Evolutionary conservation across 2,797 vertebrate species (phyloP).

Genomic region (Antrozous pallidus): DNA sequence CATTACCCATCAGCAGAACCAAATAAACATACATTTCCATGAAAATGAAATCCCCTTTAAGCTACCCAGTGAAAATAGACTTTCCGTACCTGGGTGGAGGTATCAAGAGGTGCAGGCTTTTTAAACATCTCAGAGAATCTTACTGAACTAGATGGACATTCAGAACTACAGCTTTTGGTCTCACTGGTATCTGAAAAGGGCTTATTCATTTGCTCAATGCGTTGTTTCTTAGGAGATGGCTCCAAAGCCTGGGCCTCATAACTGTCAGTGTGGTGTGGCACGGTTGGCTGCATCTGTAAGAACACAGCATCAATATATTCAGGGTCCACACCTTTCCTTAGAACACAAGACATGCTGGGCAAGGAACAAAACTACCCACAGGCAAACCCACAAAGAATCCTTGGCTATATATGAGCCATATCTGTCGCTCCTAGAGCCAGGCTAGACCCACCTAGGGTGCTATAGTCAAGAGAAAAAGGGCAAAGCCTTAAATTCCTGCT

Average conservation of each 20-base stretch:
- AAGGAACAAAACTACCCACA: background rate
- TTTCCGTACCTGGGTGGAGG: conserved; percentile 84
- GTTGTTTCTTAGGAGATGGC: conserved; percentile 63
- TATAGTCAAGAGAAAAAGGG: background rate
- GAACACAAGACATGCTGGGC: background rate
- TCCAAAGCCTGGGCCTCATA: conserved; percentile 81
- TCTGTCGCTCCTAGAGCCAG: background rate
- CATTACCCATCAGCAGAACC: background rate
- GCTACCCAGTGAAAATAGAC: background rate
- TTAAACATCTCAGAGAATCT: conserved; percentile 83
- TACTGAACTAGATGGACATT: conserved; percentile 76
- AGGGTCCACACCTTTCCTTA: background rate
- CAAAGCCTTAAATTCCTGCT: background rate
- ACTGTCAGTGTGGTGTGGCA: conserved; percentile 78
- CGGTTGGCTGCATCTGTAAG: conserved; percentile 86
- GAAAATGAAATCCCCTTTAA: background rate
- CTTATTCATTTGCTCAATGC: conserved; percentile 79
- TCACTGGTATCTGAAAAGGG: conserved; percentile 13
- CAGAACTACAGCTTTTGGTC: conserved; percentile 68
- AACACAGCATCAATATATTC: background rate
- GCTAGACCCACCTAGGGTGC: background rate
- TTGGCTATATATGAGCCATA: background rate
- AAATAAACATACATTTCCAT: background rate
- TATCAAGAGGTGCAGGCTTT: conserved; percentile 82
- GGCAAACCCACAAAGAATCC: background rate